Base-by-base conservation (phyloP, 2,888 invertebrate genomes). In the Gibbula magus region DNA sequence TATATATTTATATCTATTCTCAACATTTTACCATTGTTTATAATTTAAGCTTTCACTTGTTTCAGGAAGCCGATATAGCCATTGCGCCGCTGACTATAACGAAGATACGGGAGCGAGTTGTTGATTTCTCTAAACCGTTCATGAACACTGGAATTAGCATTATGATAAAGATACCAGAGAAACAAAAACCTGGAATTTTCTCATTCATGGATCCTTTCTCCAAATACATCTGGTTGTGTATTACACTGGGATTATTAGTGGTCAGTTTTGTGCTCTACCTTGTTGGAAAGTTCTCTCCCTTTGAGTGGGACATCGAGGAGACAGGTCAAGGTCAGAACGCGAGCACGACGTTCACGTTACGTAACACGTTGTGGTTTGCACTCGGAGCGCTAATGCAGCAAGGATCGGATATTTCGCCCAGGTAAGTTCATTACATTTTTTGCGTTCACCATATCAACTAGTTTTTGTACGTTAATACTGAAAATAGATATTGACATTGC, bases 351-450 rank as follows among this genome's bases (percentile, higher is more conserved):
- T 99, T 98, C 94, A 97, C 96, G 90, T 96, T 99, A 91, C 95
- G 97, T 94, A 99, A 99, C 94, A 98, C 98, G 82, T 95, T 99
- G 89, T 99, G 99, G 99, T 99, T 99, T 94, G 96, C 99, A 0
- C 94, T 99, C 84, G 98, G 98, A 45, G 98, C 99, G 67, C 97
- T 99, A 93, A 98, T 99, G 97, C 99, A 99, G 94, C 99, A 99
- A 94, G 98, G 99, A 83, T 97, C 98, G 91, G 99, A 99, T 93
- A 96, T 99, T 86, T 96, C 98, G 79, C 99, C 99, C 52, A 96
- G 97, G 96, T 97, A 94, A 93, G 93, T 92, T 13, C 45, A 61
- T 13, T 61, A n/a, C n/a, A n/a, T 25, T 13, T 8, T 45, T 45
- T 45, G 45, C 10, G 8, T 10, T 45, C n/a, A n/a, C n/a, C n/a